These are phyloP conservation scores for Trichogramma pretiosum DNA, from an alignment of 1,140 invertebrate genomes.

Conservation along the genomic window DNA sequence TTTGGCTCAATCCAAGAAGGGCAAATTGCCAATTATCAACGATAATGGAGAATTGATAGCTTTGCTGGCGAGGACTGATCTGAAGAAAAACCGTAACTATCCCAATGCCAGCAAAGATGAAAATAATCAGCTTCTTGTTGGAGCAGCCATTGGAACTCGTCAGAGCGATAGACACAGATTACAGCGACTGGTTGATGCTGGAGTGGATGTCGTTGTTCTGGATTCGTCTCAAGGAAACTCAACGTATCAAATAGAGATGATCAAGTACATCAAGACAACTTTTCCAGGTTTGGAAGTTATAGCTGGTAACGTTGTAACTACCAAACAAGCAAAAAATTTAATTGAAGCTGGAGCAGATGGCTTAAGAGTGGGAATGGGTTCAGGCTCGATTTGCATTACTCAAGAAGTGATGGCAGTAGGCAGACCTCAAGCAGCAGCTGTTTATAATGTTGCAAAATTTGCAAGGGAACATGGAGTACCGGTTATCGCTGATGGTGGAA, in stretches of 20 bases:
- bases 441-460: slow-evolving; percentile 89
- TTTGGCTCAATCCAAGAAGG: slow-evolving; percentile 93
- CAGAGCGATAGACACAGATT: slow-evolving; percentile 75
- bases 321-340: slow-evolving; percentile 89
- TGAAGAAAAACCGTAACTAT: slow-evolving; percentile 95
- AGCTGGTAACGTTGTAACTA: slow-evolving; percentile 96
- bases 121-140: slow-evolving; percentile 94
- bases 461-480: slow-evolving; percentile 83
- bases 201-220: slow-evolving; percentile 94
- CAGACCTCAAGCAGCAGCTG: slow-evolving; percentile 86
- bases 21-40: slow-evolving; percentile 94
- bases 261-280: slow-evolving; percentile 82
- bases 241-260: slow-evolving; percentile 91
- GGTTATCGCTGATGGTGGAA: slow-evolving; percentile 96
- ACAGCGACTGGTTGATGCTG: slow-evolving; percentile 70
- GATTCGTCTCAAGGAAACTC: slow-evolving; percentile 99
- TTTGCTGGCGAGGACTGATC: slow-evolving; percentile 93
- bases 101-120: slow-evolving; percentile 95
- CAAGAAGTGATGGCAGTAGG: slow-evolving; percentile 99
- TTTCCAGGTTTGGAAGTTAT: slow-evolving; percentile 90
- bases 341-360: slow-evolving; percentile 96
- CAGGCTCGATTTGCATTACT: slow-evolving; percentile 97
- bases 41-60: slow-evolving; percentile 83
- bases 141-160: slow-evolving; percentile 91
- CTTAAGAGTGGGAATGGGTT: slow-evolving; percentile 95